Conservation (phyloP, 2,888 invertebrate species). For the Chirona hameri region DNA sequence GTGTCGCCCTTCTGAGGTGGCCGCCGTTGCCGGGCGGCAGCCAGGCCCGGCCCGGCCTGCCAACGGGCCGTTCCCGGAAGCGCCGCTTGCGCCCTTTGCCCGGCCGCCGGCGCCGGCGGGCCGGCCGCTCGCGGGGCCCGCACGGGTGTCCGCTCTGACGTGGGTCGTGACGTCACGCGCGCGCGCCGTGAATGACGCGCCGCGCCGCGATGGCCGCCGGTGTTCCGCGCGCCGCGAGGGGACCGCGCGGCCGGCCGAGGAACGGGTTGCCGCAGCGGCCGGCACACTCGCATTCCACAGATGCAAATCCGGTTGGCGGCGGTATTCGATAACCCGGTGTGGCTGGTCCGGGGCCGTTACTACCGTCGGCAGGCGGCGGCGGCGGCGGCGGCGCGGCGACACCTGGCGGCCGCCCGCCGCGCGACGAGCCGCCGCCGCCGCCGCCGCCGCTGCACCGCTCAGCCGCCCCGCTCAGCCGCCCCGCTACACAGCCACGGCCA, state of each 20-base stretch:
- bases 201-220: conserved; percentile 2
- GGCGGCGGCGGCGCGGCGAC: background rate
- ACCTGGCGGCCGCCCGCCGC: background rate
- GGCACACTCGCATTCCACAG: background rate
- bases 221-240: background rate
- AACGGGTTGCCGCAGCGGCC: background rate
- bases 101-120: conserved; percentile 4
- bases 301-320: background rate
- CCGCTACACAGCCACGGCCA: background rate
- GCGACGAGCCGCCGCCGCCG: background rate
- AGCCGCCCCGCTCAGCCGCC: background rate
- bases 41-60: background rate
- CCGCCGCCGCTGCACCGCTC: background rate
- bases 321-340: background rate
- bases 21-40: background rate
- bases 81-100: background rate
- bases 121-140: background rate
- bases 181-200: background rate
- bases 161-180: background rate
- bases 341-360: conserved; percentile 6
- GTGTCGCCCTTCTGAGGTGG: background rate
- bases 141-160: background rate
- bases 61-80: background rate
- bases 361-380: background rate
- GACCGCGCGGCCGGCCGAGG: too few species aligned